phyloP scores from a whole-genome alignment of 30 jellyfish, hydroid and myxozoan genomes.

The Pelagia noctiluca region DNA sequence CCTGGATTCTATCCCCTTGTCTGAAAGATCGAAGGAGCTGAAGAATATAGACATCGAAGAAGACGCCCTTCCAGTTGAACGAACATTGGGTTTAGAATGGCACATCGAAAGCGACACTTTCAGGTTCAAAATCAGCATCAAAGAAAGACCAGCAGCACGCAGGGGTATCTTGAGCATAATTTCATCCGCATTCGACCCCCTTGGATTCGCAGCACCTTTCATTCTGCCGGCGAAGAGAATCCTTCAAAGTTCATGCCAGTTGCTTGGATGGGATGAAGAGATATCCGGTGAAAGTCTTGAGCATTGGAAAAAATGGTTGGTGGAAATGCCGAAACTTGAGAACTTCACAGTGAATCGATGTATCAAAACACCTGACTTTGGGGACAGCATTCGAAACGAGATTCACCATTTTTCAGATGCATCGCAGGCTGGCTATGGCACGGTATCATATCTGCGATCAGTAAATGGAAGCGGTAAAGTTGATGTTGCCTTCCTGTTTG shows the following conservation, averaged over 20 bases:
- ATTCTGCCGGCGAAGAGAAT: constrained; percentile 46
- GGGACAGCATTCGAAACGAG: constrained; percentile 12
- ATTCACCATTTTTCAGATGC: constrained; percentile 62
- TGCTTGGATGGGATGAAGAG: constrained; percentile 49
- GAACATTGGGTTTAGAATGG: constrained; percentile 70
- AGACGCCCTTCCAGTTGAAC: constrained; percentile 19
- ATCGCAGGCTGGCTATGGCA: constrained; percentile 58
- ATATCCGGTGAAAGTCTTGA: constrained; percentile 24
- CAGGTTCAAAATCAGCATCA: constrained; percentile 28
- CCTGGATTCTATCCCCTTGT: constrained; percentile 5
- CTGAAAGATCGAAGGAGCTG: constrained; percentile 52
- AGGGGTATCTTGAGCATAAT: constrained; percentile 44
- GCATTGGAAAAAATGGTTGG: constrained; percentile 38
- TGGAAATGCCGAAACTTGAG: constrained; percentile 33
- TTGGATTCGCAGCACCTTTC: constrained; percentile 67
- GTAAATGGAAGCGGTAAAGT: constrained; percentile 27
- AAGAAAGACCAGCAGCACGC: constrained; percentile 42
- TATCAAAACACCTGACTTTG: constrained; percentile 32
- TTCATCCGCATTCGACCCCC: constrained; percentile 57
- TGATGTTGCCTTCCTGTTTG: constrained; percentile 36
- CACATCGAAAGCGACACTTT: constrained; percentile 33
- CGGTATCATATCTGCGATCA: constrained; percentile 59
- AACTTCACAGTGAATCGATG: constrained; percentile 17
- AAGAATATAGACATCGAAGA: constrained; percentile 6
- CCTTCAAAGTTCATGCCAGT: constrained; percentile 34